A percentile compares a stretch with the other conserved stretches of the same genome.
These are phyloP conservation scores for Heliconius melpomene DNA, from an alignment of 1,140 invertebrate genomes.

Conservation along the genomic window DNA sequence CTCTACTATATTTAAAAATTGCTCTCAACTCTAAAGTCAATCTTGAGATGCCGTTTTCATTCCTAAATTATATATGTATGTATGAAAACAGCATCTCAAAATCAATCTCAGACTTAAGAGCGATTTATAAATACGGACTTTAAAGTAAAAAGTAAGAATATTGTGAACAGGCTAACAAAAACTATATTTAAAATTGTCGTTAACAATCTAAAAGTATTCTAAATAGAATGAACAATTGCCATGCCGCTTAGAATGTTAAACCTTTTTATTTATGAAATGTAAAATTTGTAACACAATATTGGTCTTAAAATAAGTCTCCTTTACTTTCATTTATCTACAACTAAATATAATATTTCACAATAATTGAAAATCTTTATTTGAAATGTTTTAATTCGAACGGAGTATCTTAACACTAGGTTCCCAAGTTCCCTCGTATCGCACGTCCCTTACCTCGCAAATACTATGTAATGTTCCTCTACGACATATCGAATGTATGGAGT, in stretches of 20 bases:
- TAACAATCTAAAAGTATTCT: neutral
- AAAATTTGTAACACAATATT: neutral
- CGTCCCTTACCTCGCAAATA: constrained; percentile 60
- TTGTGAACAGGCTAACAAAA: neutral
- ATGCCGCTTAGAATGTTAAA: neutral
- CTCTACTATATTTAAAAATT: constrained; percentile 36
- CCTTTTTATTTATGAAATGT: neutral
- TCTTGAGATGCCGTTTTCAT: no score
- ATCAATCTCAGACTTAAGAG: no score
- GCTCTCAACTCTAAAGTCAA: no score
- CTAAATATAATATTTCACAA: neutral
- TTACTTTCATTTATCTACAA: neutral
- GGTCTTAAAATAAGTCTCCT: neutral
- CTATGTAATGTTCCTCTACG: constrained; percentile 61
- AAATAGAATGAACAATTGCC: constrained; percentile 5
- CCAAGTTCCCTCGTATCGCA: no score
- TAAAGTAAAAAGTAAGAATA: constrained; percentile 36
- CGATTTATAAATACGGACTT: no score
- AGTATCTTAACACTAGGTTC: no score
- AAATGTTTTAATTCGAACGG: neutral
- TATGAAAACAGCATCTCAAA: no score
- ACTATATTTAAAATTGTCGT: neutral
- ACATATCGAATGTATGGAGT: constrained; percentile 54
- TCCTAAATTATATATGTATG: no score
- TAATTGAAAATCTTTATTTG: neutral